phyloP scores from a whole-genome alignment of 1,140 invertebrate species.

The Neelides sp. region DNA sequence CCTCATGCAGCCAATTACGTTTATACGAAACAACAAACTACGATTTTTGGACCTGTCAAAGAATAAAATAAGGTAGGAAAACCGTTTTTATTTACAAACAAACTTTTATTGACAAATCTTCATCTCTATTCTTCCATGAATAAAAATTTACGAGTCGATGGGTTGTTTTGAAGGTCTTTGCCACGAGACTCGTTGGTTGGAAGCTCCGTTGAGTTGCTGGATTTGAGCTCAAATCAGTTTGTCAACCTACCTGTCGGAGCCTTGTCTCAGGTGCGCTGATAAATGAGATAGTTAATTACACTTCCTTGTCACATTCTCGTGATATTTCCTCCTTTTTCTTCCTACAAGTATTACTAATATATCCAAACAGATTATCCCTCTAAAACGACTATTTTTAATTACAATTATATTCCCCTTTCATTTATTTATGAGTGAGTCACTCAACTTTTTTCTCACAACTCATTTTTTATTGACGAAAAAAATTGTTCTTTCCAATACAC shows the following conservation, averaged over 20 bases:
- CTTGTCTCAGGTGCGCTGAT: constrained; percentile 21
- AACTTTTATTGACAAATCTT: too few relatives aligned
- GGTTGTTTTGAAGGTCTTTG: constrained; percentile 34
- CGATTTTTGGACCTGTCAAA: constrained; percentile 35
- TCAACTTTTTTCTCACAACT: not conserved
- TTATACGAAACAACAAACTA: constrained; percentile 34
- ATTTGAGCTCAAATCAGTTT: constrained; percentile 35
- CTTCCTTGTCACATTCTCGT: constrained; percentile 48
- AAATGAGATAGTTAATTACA: constrained; percentile 14
- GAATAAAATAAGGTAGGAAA: too few relatives aligned
- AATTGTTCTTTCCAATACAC: too few relatives aligned
- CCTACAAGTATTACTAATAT: too few relatives aligned
- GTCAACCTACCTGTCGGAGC: constrained; percentile 33
- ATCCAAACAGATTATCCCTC: too few relatives aligned
- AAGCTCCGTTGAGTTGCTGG: constrained; percentile 34
- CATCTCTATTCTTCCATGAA: too few relatives aligned
- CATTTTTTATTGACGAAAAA: not conserved
- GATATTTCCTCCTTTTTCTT: too few relatives aligned
- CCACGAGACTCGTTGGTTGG: constrained; percentile 35
- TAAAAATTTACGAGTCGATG: too few relatives aligned
- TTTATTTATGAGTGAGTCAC: not conserved
- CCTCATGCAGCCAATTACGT: constrained; percentile 34
- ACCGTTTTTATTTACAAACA: too few relatives aligned
- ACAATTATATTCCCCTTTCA: too few relatives aligned
- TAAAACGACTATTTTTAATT: too few relatives aligned